A percentile compares a stretch with the other conserved stretches of the same genome.
phyloP scores from a whole-genome alignment of 2,888 invertebrate species.

The Orchesella flavescens region DNA sequence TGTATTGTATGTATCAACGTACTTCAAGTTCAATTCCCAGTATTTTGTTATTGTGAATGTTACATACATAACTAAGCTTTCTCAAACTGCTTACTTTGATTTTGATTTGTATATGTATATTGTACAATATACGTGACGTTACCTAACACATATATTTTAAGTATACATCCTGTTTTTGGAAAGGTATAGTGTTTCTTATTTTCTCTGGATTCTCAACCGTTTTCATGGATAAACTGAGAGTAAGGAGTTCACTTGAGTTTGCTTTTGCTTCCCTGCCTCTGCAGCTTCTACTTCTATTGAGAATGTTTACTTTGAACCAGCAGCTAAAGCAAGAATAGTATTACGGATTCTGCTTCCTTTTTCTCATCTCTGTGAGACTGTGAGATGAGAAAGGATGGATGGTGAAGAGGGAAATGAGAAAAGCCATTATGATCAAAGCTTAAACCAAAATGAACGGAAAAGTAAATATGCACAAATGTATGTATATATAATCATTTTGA shows the following conservation, averaged over 20 bases:
- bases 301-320: constrained; percentile 5
- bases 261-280: neutral
- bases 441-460: constrained; percentile 52
- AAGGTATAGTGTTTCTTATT: neutral
- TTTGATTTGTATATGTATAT: too few relatives aligned
- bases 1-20: too few relatives aligned
- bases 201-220: neutral
- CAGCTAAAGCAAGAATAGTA: neutral
- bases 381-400: neutral
- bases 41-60: too few relatives aligned
- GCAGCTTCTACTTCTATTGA: too few relatives aligned
- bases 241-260: neutral
- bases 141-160: too few relatives aligned
- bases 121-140: too few relatives aligned
- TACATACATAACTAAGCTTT: too few relatives aligned
- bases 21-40: too few relatives aligned
- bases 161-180: neutral
- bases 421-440: constrained; percentile 43
- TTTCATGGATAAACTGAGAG: neutral
- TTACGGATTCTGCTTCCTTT: neutral
- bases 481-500: too few relatives aligned
- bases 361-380: neutral
- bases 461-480: constrained; percentile 31
- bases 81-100: too few relatives aligned
- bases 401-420: constrained; percentile 43